phyloP scores from a whole-genome alignment of 2,888 invertebrate genomes.

The Eilema caniola region DNA sequence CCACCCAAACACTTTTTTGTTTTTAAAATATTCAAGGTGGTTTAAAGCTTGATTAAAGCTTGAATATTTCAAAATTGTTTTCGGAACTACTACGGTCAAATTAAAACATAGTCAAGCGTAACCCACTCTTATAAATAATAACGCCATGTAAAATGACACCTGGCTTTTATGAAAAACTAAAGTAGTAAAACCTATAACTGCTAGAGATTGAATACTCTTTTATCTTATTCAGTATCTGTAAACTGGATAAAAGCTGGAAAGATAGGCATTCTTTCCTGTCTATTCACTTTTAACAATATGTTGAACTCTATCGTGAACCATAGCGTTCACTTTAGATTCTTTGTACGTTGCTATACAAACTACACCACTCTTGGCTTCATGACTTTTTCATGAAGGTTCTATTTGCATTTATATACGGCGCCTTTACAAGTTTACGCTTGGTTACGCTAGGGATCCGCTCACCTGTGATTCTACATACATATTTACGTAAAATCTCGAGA shows the following conservation, averaged over 20 bases:
- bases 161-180: background rate
- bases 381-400: conserved; percentile 50
- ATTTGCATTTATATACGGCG: conserved; percentile 50
- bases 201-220: background rate
- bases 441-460: conserved; percentile 32
- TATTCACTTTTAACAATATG: background rate
- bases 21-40: too few relatives aligned
- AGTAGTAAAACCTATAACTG: background rate
- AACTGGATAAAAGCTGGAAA: background rate
- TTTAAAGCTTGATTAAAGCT: too few relatives aligned
- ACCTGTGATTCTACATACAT: conserved; percentile 16
- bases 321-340: conserved; percentile 37
- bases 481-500: background rate
- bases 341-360: conserved; percentile 30
- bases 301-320: conserved; percentile 25
- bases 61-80: too few relatives aligned
- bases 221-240: background rate
- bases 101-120: too few relatives aligned
- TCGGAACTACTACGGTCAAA: too few relatives aligned
- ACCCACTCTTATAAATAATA: too few relatives aligned
- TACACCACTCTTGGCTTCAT: conserved; percentile 42
- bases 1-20: too few relatives aligned
- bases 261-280: background rate
- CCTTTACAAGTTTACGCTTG: conserved; percentile 36
- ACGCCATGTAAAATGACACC: too few relatives aligned